phyloP scores from a whole-genome alignment of 2,797 vertebrate genomes.

The Gymnocypris eckloni region DNA sequence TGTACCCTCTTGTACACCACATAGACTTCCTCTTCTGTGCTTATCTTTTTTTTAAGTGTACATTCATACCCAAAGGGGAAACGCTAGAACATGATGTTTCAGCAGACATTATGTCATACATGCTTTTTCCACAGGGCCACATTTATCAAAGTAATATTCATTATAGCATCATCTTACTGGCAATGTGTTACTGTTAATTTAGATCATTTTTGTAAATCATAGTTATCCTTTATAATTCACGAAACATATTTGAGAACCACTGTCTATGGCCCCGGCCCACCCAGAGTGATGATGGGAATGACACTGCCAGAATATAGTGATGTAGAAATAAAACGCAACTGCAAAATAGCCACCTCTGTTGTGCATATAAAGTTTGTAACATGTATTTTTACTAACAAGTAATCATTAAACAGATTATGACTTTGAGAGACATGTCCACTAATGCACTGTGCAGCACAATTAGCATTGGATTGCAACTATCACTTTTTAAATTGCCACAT shows the following conservation, averaged over 20 bases:
- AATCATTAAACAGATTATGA: not conserved
- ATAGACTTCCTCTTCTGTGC: slow-evolving; percentile 48
- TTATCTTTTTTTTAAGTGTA: slow-evolving; percentile 4
- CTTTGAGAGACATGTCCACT: not conserved
- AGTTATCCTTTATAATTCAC: not conserved
- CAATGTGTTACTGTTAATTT: not conserved
- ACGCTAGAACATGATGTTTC: slow-evolving; percentile 1
- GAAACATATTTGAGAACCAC: not conserved
- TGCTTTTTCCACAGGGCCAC: not conserved
- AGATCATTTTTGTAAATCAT: not conserved
- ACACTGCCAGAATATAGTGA: too few species aligned
- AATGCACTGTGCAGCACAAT: not conserved
- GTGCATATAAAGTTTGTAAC: not conserved
- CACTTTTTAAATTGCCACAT: not conserved
- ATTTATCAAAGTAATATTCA: not conserved
- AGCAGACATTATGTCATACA: not conserved
- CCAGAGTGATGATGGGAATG: too few species aligned
- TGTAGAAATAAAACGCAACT: too few species aligned
- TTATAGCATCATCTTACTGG: not conserved
- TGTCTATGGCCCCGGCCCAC: too few species aligned
- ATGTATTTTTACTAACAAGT: not conserved
- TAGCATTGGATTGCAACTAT: not conserved
- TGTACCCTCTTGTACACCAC: not conserved
- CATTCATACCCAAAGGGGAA: slow-evolving; percentile 17
- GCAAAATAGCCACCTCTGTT: too few species aligned